Evolutionary conservation across 2,797 vertebrate genomes (phyloP).

Genomic region (Myotis myotis): DNA sequence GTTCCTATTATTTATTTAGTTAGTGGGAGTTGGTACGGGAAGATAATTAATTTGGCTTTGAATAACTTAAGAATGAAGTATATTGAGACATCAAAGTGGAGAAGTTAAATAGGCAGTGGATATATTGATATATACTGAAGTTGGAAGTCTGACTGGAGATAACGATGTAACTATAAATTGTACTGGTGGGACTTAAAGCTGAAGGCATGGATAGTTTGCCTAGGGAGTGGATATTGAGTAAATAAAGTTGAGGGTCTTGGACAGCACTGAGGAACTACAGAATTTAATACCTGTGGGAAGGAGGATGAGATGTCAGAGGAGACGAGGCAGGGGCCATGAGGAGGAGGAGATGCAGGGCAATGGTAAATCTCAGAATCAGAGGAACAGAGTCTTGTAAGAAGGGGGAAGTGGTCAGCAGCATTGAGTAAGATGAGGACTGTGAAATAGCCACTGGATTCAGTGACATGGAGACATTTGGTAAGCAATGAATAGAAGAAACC

Average conservation of each 20-base stretch:
- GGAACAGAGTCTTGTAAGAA: neutral
- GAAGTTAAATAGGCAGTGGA: neutral
- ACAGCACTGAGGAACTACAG: neutral
- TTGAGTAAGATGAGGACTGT: neutral
- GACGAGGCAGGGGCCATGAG: neutral
- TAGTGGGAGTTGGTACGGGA: neutral
- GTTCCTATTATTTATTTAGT: neutral
- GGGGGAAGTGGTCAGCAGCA: neutral
- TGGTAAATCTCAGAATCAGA: neutral
- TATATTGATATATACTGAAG: neutral
- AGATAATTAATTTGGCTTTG: neutral
- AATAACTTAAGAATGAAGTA: neutral
- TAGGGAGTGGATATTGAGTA: neutral
- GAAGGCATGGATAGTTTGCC: neutral
- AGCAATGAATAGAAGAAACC: neutral
- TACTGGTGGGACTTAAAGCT: neutral
- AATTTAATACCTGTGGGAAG: neutral
- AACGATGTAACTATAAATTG: neutral
- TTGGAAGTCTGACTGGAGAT: neutral
- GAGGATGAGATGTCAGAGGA: neutral
- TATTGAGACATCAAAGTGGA: neutral
- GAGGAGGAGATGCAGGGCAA: neutral
- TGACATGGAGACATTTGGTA: neutral
- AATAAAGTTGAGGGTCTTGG: neutral
- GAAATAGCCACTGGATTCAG: neutral